Percentiles rank a stretch among this genome's conserved stretches.
Conservation (phyloP, 2,888 invertebrate species). For the Brachynemurus nebulosus region DNA sequence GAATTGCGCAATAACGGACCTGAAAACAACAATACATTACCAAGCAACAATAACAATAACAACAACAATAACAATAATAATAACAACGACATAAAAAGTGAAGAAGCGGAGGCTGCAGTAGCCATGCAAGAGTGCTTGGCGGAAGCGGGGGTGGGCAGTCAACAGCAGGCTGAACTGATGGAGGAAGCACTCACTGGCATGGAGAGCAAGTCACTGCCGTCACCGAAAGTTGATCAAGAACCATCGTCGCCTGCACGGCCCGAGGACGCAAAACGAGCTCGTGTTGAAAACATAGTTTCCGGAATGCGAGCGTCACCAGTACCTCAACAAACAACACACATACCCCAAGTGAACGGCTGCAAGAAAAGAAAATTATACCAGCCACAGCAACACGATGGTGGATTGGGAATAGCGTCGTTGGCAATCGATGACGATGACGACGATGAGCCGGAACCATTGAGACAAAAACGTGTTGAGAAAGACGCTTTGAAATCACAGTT, state of each 20-base stretch:
- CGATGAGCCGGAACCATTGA: slow-evolving; percentile 59
- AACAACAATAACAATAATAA: slow-evolving; percentile 38
- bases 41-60: slow-evolving; percentile 42
- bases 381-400: slow-evolving; percentile 78
- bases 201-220: slow-evolving; percentile 46
- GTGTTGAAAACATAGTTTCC: slow-evolving; percentile 90
- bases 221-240: slow-evolving; percentile 39
- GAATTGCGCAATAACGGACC: slow-evolving; percentile 42
- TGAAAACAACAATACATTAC: slow-evolving; percentile 32
- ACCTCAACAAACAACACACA: slow-evolving; percentile 36
- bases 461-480: slow-evolving; percentile 75
- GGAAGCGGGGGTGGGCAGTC: slow-evolving; percentile 41
- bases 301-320: slow-evolving; percentile 83
- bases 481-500: slow-evolving; percentile 75
- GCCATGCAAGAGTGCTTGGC: slow-evolving; percentile 46
- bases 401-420: slow-evolving; percentile 43
- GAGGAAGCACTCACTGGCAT: slow-evolving; percentile 47
- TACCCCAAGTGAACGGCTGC: slow-evolving; percentile 73
- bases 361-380: slow-evolving; percentile 93
- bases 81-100: slow-evolving; percentile 18
- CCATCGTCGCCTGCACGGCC: slow-evolving; percentile 43
- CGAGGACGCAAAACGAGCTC: slow-evolving; percentile 73
- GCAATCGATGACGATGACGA: slow-evolving; percentile 58
- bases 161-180: slow-evolving; percentile 37
- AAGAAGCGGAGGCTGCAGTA: slow-evolving; percentile 32